A percentile compares a stretch with the other conserved stretches of the same genome.
Evolutionary conservation across 2,888 invertebrate species (phyloP).

Genomic region (Coecobrya sp.): DNA sequence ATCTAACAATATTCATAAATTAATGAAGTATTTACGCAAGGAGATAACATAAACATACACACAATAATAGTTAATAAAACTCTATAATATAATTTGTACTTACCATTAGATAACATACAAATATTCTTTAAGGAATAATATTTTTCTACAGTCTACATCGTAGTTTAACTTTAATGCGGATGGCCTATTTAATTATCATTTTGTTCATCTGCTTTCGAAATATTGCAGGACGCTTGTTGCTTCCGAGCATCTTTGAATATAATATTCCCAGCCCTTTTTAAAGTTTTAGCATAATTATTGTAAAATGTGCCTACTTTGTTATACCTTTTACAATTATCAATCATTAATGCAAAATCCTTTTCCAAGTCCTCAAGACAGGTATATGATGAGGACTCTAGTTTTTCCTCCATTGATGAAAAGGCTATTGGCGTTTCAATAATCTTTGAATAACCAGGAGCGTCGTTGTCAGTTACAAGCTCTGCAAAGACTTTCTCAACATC

Average conservation of each 20-base stretch:
- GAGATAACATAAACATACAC: too few relatives aligned
- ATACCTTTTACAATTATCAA: constrained; percentile 97
- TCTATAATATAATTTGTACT: too few relatives aligned
- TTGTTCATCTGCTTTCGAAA: neutral
- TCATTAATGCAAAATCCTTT: constrained; percentile 97
- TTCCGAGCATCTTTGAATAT: constrained; percentile 92
- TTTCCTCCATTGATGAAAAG: constrained; percentile 93
- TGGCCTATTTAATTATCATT: constrained; percentile 2
- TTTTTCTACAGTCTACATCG: too few relatives aligned
- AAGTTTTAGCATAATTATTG: constrained; percentile 95
- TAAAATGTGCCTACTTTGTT: constrained; percentile 93
- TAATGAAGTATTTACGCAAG: too few relatives aligned
- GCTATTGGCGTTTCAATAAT: constrained; percentile 96
- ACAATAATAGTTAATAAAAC: too few relatives aligned
- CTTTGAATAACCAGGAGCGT: constrained; percentile 96
- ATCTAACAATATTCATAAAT: too few relatives aligned
- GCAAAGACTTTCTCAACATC: constrained; percentile 92
- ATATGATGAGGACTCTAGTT: constrained; percentile 89
- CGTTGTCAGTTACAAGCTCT: constrained; percentile 96
- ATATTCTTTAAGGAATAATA: too few relatives aligned
- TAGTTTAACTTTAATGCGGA: too few relatives aligned
- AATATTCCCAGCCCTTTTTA: constrained; percentile 94
- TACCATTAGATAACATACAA: too few relatives aligned
- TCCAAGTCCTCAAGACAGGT: constrained; percentile 93
- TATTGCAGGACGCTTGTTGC: neutral